phyloP scores from a whole-genome alignment of 2,113 vertebrate genomes.

The Alligator mississippiensis region DNA sequence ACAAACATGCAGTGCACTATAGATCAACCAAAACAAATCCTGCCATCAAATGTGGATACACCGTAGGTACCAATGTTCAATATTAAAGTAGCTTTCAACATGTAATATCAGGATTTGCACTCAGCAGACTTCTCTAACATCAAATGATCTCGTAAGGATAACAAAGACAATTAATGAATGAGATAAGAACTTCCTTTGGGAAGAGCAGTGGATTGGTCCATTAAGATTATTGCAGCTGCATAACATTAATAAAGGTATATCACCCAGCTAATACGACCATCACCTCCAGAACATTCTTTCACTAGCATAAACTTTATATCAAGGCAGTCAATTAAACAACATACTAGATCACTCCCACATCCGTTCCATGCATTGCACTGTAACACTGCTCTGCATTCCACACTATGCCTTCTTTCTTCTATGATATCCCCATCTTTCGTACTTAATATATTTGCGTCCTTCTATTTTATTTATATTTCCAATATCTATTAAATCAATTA shows the following conservation, averaged over 20 bases:
- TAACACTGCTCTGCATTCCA: background rate
- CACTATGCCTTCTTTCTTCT: background rate
- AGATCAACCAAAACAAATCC: rapidly evolving
- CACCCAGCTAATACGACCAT: constrained; percentile 42
- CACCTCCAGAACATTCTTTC: constrained; percentile 57
- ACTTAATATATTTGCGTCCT: background rate
- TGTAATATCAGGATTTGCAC: constrained; percentile 13
- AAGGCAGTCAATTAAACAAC: constrained; percentile 36
- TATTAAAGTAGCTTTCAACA: background rate
- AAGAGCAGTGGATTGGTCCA: constrained; percentile 60
- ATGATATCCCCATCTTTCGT: background rate
- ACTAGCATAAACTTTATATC: constrained; percentile 43
- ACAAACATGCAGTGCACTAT: background rate
- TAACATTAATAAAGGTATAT: constrained; percentile 52
- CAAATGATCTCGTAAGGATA: constrained; percentile 60
- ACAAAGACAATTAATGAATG: constrained; percentile 71
- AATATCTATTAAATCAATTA: background rate
- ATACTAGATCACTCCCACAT: background rate
- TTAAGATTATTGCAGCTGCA: constrained; percentile 64
- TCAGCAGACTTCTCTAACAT: constrained; percentile 14
- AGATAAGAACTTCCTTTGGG: constrained; percentile 68
- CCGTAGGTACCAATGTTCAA: background rate
- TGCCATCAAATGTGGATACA: background rate
- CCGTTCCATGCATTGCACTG: background rate
- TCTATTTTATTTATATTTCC: background rate